A percentile compares a stretch with the other conserved stretches of the same genome.
phyloP scores from a whole-genome alignment of 37 sponge, comb jelly and placozoan genomes.

The Agelas oroides region DNA sequence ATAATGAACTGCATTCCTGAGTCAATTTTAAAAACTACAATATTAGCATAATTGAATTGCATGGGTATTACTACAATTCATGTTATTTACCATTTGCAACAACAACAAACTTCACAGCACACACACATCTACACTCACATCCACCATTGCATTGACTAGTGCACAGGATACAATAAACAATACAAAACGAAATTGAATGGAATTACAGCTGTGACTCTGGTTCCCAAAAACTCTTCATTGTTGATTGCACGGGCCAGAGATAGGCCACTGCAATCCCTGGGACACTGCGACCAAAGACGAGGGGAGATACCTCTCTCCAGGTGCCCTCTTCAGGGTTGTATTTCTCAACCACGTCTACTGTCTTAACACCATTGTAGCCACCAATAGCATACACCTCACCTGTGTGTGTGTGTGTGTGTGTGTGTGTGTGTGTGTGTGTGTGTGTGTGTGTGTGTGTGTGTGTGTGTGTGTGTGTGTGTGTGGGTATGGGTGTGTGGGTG shows the following conservation, averaged over 20 bases:
- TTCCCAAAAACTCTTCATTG: conserved; percentile 79
- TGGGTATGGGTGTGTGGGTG: not conserved
- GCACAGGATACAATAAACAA: not conserved
- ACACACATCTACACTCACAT: conserved; percentile 47
- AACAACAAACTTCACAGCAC: conserved; percentile 31
- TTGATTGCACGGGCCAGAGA: conserved; percentile 85
- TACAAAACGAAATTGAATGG: not conserved
- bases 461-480: not conserved
- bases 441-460: not conserved
- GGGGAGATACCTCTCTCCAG: conserved; percentile 83
- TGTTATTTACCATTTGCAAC: not conserved
- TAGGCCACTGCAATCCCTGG: conserved; percentile 90
- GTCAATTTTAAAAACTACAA: too few species aligned
- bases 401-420: not conserved
- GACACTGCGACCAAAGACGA: conserved; percentile 84
- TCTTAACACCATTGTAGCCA: conserved; percentile 91
- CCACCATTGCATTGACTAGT: not conserved
- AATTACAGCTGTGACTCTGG: conserved; percentile 59
- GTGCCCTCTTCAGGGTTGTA: conserved; percentile 80
- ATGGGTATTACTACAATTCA: too few species aligned
- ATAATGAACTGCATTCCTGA: too few species aligned
- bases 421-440: too few species aligned
- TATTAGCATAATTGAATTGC: too few species aligned
- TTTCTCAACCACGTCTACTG: conserved; percentile 91
- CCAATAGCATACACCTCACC: conserved; percentile 93